A percentile compares a stretch with the other conserved stretches of the same genome.
These are phyloP conservation scores for Arctia plantaginis DNA, from an alignment of 2,888 invertebrate genomes.

Conservation along the genomic window DNA sequence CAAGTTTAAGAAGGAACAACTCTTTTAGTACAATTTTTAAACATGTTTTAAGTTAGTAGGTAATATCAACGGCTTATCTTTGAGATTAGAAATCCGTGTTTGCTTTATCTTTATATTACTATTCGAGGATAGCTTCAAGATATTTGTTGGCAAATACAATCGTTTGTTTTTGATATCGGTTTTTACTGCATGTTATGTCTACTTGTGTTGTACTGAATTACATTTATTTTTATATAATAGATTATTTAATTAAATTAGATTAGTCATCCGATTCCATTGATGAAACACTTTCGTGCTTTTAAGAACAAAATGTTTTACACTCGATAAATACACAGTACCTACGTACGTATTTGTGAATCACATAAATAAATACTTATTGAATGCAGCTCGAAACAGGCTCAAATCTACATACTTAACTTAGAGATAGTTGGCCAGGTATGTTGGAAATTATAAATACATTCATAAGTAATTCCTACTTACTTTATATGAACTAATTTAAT, in stretches of 20 bases:
- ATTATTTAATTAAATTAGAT: not conserved
- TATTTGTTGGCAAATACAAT: conserved; percentile 18
- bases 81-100: conserved; percentile 50
- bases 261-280: not conserved
- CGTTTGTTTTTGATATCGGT: conserved; percentile 5
- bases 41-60: conserved; percentile 22
- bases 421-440: not conserved
- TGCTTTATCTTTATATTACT: conserved; percentile 25
- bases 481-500: not conserved
- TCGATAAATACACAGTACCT: too few relatives aligned
- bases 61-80: conserved; percentile 30
- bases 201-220: not conserved
- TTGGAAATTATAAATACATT: too few relatives aligned
- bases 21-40: conserved; percentile 32
- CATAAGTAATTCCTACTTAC: too few relatives aligned
- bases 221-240: not conserved
- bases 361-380: not conserved
- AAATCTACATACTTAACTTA: not conserved
- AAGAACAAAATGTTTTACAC: not conserved
- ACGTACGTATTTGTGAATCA: not conserved
- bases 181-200: conserved; percentile 2
- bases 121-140: conserved; percentile 17
- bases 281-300: not conserved
- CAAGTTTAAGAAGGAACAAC: conserved; percentile 31
- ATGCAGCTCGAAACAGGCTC: not conserved